phyloP scores from a whole-genome alignment of 2,888 invertebrate species.

The Dasysyrphus albostriatus region DNA sequence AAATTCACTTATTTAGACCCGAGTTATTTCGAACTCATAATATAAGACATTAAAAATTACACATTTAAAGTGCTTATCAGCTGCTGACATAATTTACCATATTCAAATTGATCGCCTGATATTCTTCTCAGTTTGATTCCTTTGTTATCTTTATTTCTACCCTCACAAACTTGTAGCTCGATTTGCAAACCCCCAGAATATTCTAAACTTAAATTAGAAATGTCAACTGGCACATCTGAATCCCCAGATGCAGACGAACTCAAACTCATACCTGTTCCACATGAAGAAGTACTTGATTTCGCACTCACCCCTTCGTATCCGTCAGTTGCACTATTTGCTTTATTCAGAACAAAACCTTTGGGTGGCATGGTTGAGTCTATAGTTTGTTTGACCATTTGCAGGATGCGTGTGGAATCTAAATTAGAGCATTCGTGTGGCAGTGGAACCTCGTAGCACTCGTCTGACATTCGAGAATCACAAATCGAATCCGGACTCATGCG shows the following conservation, averaged over 20 bases:
- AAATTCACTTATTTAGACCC: constrained; percentile 12
- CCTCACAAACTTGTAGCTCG: constrained; percentile 91
- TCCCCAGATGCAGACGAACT: constrained; percentile 54
- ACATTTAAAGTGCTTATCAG: constrained; percentile 94
- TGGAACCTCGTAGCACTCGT: constrained; percentile 88
- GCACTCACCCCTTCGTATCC: constrained; percentile 70
- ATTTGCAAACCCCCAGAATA: constrained; percentile 94
- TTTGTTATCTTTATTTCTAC: constrained; percentile 87
- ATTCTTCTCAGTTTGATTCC: constrained; percentile 94
- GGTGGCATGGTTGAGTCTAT: constrained; percentile 92
- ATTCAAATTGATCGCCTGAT: constrained; percentile 94
- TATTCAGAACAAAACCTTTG: constrained; percentile 86
- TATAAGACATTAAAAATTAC: constrained; percentile 81
- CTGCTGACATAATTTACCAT: constrained; percentile 94
- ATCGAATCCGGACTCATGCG: constrained; percentile 83
- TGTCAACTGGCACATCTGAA: constrained; percentile 81
- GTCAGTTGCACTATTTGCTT: constrained; percentile 70
- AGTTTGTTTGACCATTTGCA: constrained; percentile 91
- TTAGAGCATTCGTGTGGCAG: constrained; percentile 92
- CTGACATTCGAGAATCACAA: constrained; percentile 83
- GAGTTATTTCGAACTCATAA: constrained; percentile 23
- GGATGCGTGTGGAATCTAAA: constrained; percentile 90
- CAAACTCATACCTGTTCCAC: constrained; percentile 56
- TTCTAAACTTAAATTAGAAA: constrained; percentile 87
- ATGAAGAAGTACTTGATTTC: constrained; percentile 63